Evolutionary conservation across 2,113 vertebrate species (phyloP).

Genomic region (Donacobius atricapilla): DNA sequence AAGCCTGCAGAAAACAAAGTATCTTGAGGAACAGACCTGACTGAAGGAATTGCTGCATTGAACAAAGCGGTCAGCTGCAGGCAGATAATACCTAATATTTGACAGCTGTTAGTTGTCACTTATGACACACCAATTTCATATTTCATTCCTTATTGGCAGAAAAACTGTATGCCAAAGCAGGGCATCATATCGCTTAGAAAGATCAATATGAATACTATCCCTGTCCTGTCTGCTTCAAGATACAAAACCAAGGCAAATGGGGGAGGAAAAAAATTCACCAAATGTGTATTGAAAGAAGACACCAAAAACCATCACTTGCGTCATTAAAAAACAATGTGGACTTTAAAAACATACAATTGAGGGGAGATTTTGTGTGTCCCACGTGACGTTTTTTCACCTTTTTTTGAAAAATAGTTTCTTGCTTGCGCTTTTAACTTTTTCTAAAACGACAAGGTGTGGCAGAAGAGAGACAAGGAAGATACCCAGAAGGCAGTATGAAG

Average conservation of each 20-base stretch:
- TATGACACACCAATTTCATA: neutral
- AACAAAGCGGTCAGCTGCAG: constrained; percentile 15
- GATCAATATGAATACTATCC: neutral
- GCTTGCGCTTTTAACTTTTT: neutral
- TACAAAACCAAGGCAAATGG: neutral
- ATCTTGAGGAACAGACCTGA: neutral
- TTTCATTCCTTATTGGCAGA: neutral
- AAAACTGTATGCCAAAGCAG: neutral
- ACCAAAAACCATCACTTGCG: neutral
- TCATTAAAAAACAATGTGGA: rapidly evolving
- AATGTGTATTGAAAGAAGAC: neutral
- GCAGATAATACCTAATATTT: neutral
- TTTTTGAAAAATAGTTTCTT: neutral
- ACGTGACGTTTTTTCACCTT: rapidly evolving
- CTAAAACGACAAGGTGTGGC: neutral
- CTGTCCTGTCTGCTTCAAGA: neutral
- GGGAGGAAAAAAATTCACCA: neutral
- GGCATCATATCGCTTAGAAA: neutral
- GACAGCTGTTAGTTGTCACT: neutral
- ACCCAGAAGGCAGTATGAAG: neutral
- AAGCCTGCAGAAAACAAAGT: neutral
- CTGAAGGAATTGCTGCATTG: neutral
- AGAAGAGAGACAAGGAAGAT: neutral
- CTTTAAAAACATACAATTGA: neutral
- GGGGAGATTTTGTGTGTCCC: neutral